Base-by-base conservation (phyloP, 2,888 invertebrate genomes). In the Luffia ferchaultella region DNA sequence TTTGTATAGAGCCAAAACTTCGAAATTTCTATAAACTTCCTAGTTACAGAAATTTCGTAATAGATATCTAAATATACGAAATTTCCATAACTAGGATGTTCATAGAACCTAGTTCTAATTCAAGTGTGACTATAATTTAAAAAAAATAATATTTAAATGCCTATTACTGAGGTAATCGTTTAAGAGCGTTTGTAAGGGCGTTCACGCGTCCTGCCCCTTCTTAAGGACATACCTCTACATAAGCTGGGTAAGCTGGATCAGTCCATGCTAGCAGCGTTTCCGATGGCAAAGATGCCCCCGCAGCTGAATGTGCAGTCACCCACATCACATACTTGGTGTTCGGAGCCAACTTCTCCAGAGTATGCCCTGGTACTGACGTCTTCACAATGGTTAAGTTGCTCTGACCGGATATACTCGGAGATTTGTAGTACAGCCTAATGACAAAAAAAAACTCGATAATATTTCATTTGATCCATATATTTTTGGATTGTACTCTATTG, bases 231-330 rank as follows among this genome's bases (percentile, higher is more conserved):
- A 93, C 93, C 87, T 93, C 93, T 16, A 95, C 93, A 73, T 91
- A 93, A 0, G 94, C 93, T 0, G 94, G 93, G 62, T 93, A 89
- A 0, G 93, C 93, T 0, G 94, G 93, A 70, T 94, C 93, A 3
- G 94, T 94, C 93, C 93, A 94, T 0, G 92, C 93, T 52, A 93
- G 86, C 19, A 95, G 69, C 0, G 93, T 93, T 73, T 95, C 94
- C 0, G 93, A 93, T 1, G 93, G 89, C 60, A 90, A 72, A 9
- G 93, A 93, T 55, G 87, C 87, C 0, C 93, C 93, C 1, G 88
- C 87, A 0, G 84, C 80, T 0, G 86, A 77, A 47, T 91, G 87
- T 0, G 93, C 93, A 54, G 86, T 88, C 45, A 93, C 91, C 76
- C 91, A 93, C 49, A 92, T 85, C 47, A 93, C 90, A 68, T 93